Conservation (phyloP, 2,113 vertebrate genomes). For the Paralichthys olivaceus region DNA sequence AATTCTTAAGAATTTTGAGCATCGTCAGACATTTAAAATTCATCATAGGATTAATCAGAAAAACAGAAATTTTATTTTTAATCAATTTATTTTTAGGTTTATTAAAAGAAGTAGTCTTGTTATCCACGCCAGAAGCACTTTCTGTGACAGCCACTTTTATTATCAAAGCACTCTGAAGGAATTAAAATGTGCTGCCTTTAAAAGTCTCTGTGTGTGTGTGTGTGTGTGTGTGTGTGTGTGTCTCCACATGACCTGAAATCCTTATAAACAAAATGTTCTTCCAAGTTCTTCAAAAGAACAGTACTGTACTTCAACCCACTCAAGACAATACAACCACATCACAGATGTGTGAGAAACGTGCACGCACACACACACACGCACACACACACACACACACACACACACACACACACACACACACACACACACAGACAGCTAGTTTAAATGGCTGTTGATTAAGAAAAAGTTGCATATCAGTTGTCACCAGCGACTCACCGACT, state of each 20-base stretch:
- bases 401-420: background rate
- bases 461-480: background rate
- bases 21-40: too few relatives aligned
- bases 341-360: background rate
- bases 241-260: conserved; percentile 1
- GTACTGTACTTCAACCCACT: conserved; percentile 38
- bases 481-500: conserved; percentile 20
- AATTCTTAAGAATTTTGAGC: too few relatives aligned
- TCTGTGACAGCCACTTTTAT: background rate
- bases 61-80: background rate
- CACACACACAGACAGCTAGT: too few relatives aligned
- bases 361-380: too few relatives aligned
- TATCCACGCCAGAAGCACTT: background rate
- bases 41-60: background rate
- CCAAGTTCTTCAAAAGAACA: conserved; percentile 50
- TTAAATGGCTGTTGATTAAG: background rate
- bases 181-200: background rate
- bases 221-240: conserved; percentile 5
- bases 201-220: conserved; percentile 1
- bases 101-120: background rate
- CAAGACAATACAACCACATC: conserved; percentile 29
- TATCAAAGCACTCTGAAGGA: background rate
- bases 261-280: conserved; percentile 58
- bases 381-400: background rate
- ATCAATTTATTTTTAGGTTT: background rate